phyloP scores from a whole-genome alignment of 2,797 vertebrate genomes.

The Rhadinocentrus ornatus region DNA sequence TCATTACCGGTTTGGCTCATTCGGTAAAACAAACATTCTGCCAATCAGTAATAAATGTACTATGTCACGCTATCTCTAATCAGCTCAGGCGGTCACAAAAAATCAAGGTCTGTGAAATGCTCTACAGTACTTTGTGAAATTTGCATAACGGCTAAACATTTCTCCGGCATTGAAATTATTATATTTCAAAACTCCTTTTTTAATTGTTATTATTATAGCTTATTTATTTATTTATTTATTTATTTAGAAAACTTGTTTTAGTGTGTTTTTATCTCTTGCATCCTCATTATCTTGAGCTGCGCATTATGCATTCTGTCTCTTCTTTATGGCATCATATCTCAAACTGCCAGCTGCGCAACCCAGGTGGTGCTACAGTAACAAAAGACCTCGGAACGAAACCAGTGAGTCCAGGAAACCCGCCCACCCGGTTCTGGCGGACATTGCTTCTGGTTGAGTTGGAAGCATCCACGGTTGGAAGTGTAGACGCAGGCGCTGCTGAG shows the following conservation, averaged over 20 bases:
- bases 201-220: background rate
- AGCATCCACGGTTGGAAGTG: conserved; percentile 67
- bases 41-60: background rate
- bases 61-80: background rate
- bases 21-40: background rate
- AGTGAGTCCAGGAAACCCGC: conserved; percentile 72
- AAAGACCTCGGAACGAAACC: conserved; percentile 55
- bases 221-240: background rate
- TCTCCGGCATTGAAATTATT: background rate
- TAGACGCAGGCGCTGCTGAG: conserved; percentile 69
- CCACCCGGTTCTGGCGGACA: conserved; percentile 60
- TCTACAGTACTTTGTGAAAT: background rate
- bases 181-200: background rate
- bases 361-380: conserved; percentile 33
- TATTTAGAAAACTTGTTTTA: background rate
- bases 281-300: background rate
- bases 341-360: conserved; percentile 21
- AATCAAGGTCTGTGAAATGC: background rate
- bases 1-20: background rate
- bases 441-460: conserved; percentile 71
- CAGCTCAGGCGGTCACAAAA: background rate
- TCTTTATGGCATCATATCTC: conserved; percentile 2
- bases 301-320: background rate
- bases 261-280: conserved; percentile 4
- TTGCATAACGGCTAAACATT: background rate